Percentiles rank a stretch among this genome's conserved stretches.
These are phyloP conservation scores for Sycophila sp. DNA, from an alignment of 1,140 invertebrate species.

Conservation along the genomic window DNA sequence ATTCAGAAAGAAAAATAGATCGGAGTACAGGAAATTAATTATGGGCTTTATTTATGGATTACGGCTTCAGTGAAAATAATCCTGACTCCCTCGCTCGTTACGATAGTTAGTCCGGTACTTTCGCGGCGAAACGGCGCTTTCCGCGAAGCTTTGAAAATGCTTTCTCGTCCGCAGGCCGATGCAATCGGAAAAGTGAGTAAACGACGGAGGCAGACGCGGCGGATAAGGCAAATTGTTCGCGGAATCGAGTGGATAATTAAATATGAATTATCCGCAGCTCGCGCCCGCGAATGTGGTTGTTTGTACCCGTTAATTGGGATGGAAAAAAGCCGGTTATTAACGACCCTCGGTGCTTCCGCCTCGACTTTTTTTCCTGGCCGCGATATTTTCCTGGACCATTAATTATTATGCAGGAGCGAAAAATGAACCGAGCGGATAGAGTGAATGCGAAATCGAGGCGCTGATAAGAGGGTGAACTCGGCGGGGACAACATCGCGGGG, in stretches of 20 bases:
- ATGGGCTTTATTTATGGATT: too few species aligned
- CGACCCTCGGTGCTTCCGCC: neutral
- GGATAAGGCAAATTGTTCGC: neutral
- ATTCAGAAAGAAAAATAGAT: too few species aligned
- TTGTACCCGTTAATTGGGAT: constrained; percentile 33
- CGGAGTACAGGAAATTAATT: too few species aligned
- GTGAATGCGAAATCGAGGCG: too few species aligned
- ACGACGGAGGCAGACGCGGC: neutral
- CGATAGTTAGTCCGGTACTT: too few species aligned
- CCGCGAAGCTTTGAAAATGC: neutral
- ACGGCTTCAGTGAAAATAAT: too few species aligned
- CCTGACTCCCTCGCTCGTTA: too few species aligned
- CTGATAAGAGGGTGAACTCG: constrained; percentile 1
- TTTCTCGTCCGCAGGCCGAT: neutral
- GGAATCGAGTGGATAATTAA: constrained; percentile 47
- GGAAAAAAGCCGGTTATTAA: constrained; percentile 36
- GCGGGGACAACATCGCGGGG: neutral
- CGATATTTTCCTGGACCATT: neutral
- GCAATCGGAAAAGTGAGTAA: neutral
- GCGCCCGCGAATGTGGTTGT: neutral
- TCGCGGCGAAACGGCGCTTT: too few species aligned
- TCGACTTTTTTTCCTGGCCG: too few species aligned
- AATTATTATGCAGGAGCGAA: constrained; percentile 17
- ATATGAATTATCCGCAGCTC: constrained; percentile 46
- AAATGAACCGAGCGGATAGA: neutral